These are phyloP conservation scores for Epizoanthus rinbou DNA, from an alignment of 92 coral and sea anemone species.

Conservation along the genomic window DNA sequence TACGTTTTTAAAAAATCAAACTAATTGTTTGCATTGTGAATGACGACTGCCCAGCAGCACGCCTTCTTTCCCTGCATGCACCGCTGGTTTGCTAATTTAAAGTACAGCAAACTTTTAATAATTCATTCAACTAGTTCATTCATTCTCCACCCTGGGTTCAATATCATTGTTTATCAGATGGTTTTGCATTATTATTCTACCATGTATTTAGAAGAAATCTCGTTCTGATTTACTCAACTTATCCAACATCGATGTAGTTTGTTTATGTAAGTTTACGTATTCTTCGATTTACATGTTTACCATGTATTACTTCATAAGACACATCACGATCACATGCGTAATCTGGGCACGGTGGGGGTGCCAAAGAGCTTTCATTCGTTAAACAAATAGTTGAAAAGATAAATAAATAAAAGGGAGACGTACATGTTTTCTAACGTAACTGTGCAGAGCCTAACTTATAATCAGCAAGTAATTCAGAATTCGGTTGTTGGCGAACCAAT, in stretches of 20 bases:
- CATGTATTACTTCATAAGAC: neutral
- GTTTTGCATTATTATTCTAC: neutral
- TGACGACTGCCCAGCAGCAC: neutral
- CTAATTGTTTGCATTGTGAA: neutral
- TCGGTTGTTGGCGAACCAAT: no score
- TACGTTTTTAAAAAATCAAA: neutral
- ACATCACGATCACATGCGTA: neutral
- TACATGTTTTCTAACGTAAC: neutral
- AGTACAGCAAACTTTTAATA: neutral
- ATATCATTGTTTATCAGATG: conserved; percentile 11
- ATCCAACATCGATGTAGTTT: neutral
- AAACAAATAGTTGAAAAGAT: neutral
- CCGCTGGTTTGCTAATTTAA: neutral
- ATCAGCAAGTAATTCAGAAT: neutral
- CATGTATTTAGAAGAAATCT: neutral
- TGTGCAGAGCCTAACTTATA: neutral
- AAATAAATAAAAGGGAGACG: neutral
- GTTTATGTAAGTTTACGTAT: neutral
- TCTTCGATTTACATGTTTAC: neutral
- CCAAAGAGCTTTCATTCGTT: neutral
- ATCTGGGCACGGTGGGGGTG: neutral
- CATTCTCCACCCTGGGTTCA: conserved; percentile 1
- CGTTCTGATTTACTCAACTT: neutral
- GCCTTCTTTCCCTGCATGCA: conserved; percentile 26
- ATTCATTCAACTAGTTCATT: conserved; percentile 22